Evolutionary conservation across 2,113 vertebrate genomes (phyloP), one percentile per base, ranked within the genome.

Genomic region (Colinus virginianus): DNA sequence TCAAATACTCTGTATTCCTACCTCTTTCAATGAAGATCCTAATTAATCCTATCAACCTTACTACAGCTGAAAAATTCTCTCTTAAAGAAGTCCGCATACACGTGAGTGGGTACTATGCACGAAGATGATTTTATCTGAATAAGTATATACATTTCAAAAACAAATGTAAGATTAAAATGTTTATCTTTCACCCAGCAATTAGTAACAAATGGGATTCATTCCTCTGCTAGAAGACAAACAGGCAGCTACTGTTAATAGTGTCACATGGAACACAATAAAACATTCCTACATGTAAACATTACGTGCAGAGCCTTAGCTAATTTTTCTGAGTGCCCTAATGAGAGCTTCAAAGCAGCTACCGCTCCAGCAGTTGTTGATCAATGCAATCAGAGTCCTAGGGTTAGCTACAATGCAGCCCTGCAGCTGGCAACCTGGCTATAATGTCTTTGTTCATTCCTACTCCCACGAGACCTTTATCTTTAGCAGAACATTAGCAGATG

Each of bases 321-420:
- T 19, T 45, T 66, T 16, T 87, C 48, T 9, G 26, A 64, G 13
- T 6, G 30, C 40, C 25, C 23, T 36, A 63, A 58, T 2, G 7
- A 7, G 18, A 48, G 16, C 10, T 67, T n/a, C 19, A 9, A 66
- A 40, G 23, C 5, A 49, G n/a, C 28, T 40, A 19, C 20, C 20
- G 46, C 56, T 63, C 48, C 32, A 45, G 49, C 1, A 28, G 43
- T 23, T n/a, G 30, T 7, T 2, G 1, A 34, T 14, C 19, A 32
- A 32, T 42, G 46, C 0, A 36, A 11, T 21, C 68, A 74, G 15
- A 48, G 25, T 21, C 19, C 40, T 11, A 36, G 5, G 0, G 0
- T 40, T 26, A 21, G 45, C 38, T 74, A 28, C 30, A 48, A 18
- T 38, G 45, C 59, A 30, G 16, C 11, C 26, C 17, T 9, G 56